These are phyloP conservation scores for Xenops minutus DNA, from an alignment of 2,797 vertebrate species.

Conservation along the genomic window DNA sequence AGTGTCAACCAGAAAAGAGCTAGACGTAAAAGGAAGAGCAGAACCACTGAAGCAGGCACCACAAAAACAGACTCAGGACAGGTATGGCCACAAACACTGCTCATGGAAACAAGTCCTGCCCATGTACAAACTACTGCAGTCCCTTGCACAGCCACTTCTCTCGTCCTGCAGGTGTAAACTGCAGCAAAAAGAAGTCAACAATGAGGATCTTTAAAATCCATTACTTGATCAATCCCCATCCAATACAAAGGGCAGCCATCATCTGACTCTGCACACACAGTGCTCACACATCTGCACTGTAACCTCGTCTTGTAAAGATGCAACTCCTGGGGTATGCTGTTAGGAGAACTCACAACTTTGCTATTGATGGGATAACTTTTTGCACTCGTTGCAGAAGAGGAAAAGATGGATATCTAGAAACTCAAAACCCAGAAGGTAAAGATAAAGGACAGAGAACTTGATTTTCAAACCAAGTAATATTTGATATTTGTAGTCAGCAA, in stretches of 20 bases:
- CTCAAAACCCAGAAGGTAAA: background rate
- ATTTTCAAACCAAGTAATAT: background rate
- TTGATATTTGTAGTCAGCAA: background rate
- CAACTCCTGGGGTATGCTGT: background rate
- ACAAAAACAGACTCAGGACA: background rate
- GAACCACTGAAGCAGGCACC: background rate
- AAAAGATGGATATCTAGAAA: background rate
- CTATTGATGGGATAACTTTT: background rate
- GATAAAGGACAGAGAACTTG: background rate
- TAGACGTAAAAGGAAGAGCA: background rate
- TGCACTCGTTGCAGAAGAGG: background rate
- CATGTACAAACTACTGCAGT: fast-evolving
- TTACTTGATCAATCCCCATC: background rate
- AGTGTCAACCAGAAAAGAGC: background rate
- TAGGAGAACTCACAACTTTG: background rate
- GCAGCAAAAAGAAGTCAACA: background rate
- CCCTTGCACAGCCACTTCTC: background rate
- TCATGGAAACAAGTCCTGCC: background rate
- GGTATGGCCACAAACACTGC: background rate
- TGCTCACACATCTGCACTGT: background rate
- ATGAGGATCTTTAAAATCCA: background rate
- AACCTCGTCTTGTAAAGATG: background rate
- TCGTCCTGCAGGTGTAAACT: background rate
- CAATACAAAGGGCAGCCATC: background rate
- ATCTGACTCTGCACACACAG: background rate